These are phyloP conservation scores for Rhyacichthys aspro DNA, from an alignment of 2,797 vertebrate genomes.

Conservation along the genomic window DNA sequence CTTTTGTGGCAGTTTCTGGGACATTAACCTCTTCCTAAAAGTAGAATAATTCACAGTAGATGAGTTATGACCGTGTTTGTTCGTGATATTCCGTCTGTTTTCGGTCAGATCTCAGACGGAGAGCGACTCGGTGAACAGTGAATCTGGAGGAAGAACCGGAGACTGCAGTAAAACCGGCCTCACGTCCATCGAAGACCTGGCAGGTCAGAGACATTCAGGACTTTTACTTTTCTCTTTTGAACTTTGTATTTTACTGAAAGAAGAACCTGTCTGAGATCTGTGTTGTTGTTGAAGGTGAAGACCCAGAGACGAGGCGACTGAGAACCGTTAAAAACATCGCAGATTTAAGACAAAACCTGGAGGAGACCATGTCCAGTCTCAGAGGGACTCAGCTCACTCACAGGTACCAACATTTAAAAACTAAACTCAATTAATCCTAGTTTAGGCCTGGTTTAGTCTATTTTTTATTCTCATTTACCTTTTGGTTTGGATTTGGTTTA, in stretches of 20 bases:
- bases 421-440: neutral
- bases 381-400: constrained; percentile 96
- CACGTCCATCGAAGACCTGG: constrained; percentile 87
- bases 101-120: constrained; percentile 91
- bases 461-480: too few relatives aligned
- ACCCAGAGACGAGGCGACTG: constrained; percentile 90
- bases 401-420: constrained; percentile 83
- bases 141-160: constrained; percentile 80
- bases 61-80: too few relatives aligned
- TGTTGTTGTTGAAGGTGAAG: constrained; percentile 82
- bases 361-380: constrained; percentile 98
- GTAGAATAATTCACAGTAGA: constrained; percentile 48
- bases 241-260: too few relatives aligned
- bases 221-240: too few relatives aligned
- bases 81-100: constrained; percentile 32
- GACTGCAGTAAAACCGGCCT: constrained; percentile 90
- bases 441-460: too few relatives aligned
- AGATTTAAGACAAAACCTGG: constrained; percentile 94
- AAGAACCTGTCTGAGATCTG: too few relatives aligned
- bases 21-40: constrained; percentile 49
- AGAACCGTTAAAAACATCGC: constrained; percentile 97
- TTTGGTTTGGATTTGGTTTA: too few relatives aligned
- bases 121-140: constrained; percentile 83
- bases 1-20: constrained; percentile 52
- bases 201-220: constrained; percentile 76